These are phyloP conservation scores for Thamnophis sirtalis DNA, from an alignment of 2,113 vertebrate species.

Conservation along the genomic window DNA sequence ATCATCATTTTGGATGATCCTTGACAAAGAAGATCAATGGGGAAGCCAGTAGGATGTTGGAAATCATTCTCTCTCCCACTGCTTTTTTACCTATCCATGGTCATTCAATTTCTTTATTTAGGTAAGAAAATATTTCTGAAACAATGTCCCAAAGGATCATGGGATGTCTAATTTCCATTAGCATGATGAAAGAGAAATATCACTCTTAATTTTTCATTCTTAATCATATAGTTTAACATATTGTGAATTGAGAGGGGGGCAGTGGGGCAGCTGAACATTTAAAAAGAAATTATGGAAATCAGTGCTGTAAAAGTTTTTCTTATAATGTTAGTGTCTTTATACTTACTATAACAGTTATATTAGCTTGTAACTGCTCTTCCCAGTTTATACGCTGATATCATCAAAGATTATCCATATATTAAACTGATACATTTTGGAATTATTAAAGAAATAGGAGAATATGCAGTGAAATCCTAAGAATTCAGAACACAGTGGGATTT, in stretches of 20 bases:
- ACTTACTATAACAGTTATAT: conserved; percentile 33
- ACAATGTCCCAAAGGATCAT: background rate
- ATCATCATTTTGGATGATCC: background rate
- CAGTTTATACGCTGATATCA: conserved; percentile 11
- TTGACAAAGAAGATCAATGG: background rate
- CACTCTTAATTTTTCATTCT: background rate
- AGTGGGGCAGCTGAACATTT: background rate
- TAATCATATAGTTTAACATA: background rate
- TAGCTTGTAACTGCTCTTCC: conserved; percentile 54
- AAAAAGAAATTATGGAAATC: conserved; percentile 25
- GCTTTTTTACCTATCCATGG: background rate
- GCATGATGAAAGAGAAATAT: background rate
- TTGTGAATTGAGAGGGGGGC: background rate
- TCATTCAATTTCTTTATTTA: background rate
- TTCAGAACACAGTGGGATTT: background rate
- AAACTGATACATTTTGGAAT: background rate
- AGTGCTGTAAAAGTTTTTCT: conserved; percentile 31
- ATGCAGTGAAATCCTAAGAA: background rate
- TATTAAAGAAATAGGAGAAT: background rate
- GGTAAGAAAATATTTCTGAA: background rate
- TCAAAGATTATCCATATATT: background rate
- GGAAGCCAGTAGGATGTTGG: background rate
- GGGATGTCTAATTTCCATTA: background rate
- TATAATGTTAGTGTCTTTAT: conserved; percentile 34
- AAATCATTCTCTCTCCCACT: background rate